A percentile compares a stretch with the other conserved stretches of the same genome.
phyloP scores from a whole-genome alignment of 2,113 vertebrate species.

The Ranitomeya variabilis region DNA sequence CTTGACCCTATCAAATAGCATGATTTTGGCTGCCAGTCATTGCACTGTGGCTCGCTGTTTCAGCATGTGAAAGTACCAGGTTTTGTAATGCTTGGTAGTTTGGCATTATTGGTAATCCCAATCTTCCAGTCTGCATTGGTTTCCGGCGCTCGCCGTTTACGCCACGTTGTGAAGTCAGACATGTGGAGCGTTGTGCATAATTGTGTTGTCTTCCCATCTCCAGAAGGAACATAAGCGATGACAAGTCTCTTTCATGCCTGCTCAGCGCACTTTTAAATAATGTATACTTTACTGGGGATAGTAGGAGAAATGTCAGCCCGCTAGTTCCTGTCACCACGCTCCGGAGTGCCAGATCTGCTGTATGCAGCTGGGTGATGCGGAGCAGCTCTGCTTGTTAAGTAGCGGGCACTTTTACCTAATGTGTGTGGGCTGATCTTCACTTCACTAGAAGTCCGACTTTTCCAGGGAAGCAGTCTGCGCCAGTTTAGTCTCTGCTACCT shows the following conservation, averaged over 20 bases:
- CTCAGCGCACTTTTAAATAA: conserved; percentile 15
- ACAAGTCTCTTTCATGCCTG: conserved; percentile 39
- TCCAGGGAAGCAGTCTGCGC: background rate
- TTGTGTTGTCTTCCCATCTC: conserved; percentile 33
- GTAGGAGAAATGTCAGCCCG: conserved; percentile 20
- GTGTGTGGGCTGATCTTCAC: conserved; percentile 6
- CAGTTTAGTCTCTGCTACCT: background rate
- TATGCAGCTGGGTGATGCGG: background rate
- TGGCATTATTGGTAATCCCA: background rate
- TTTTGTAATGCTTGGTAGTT: background rate
- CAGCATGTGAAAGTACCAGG: background rate
- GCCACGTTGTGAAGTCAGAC: background rate
- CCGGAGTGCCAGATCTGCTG: background rate
- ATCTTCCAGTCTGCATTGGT: background rate
- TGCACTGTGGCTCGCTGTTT: background rate
- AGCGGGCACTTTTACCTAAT: background rate
- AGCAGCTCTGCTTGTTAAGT: conserved; percentile 9
- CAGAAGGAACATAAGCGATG: background rate
- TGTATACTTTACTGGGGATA: conserved; percentile 15
- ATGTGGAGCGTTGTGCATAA: background rate
- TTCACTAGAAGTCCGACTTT: background rate
- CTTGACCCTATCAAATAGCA: no score
- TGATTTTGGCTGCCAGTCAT: no score
- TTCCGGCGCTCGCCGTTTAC: background rate
- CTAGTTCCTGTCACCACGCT: background rate